Percentiles rank a stretch among this genome's conserved stretches.
Conservation (phyloP, 2,888 invertebrate species). For the Nasonia oneida region DNA sequence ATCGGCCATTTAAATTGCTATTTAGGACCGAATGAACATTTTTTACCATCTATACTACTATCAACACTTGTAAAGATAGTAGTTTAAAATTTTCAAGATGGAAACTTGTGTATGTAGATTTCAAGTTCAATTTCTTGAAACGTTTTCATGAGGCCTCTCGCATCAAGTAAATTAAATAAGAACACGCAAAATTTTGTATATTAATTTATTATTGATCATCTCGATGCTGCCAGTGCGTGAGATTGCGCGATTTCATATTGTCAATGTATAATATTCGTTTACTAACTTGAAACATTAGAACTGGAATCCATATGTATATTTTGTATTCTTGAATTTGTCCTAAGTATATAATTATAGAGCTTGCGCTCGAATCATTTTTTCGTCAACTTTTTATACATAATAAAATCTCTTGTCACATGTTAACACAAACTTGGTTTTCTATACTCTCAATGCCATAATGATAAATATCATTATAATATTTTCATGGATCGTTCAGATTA, state of each 20-base stretch:
- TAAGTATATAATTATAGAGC: no score
- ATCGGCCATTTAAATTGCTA: slow-evolving; percentile 33
- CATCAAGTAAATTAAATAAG: not conserved
- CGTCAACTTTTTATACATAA: not conserved
- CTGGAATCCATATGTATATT: slow-evolving; percentile 9
- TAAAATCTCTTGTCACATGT: slow-evolving; percentile 47
- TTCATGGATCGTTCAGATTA: slow-evolving; percentile 36
- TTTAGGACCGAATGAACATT: slow-evolving; percentile 28
- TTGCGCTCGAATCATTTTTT: no score
- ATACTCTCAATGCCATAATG: not conserved
- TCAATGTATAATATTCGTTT: slow-evolving; percentile 50
- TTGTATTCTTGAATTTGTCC: not conserved
- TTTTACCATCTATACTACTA: slow-evolving; percentile 29
- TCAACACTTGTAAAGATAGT: slow-evolving; percentile 32
- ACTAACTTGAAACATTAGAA: slow-evolving; percentile 42
- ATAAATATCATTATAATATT: slow-evolving; percentile 38
- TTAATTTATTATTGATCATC: slow-evolving; percentile 23
- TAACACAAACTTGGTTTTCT: slow-evolving; percentile 38
- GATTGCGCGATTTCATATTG: slow-evolving; percentile 47
- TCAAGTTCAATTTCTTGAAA: slow-evolving; percentile 31
- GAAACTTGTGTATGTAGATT: slow-evolving; percentile 5
- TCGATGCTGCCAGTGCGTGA: slow-evolving; percentile 5
- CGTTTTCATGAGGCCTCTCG: slow-evolving; percentile 34
- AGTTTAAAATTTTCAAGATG: slow-evolving; percentile 28
- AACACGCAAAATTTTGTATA: slow-evolving; percentile 39